phyloP scores from a whole-genome alignment of 2,113 vertebrate species.

The Electrona antarctica region DNA sequence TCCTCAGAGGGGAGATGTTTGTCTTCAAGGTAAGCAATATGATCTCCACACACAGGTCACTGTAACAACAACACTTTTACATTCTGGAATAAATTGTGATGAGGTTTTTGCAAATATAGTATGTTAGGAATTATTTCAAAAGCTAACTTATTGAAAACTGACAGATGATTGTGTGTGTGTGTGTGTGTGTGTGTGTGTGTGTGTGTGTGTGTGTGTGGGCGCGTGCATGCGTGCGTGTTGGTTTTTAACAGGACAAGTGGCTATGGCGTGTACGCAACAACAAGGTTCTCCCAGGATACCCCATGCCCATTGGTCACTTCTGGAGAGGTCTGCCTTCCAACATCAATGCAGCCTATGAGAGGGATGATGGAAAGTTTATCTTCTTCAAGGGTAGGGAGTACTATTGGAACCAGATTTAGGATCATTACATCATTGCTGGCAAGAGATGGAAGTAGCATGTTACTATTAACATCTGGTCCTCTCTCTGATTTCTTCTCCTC shows the following conservation, averaged over 20 bases:
- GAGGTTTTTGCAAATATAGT: too few species aligned
- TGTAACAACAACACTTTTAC: neutral
- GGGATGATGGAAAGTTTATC: conserved; percentile 89
- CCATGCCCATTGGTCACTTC: conserved; percentile 87
- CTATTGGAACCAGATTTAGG: neutral
- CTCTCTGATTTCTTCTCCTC: neutral
- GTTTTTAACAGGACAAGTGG: conserved; percentile 81
- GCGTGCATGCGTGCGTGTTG: neutral
- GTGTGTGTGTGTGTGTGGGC: too few species aligned
- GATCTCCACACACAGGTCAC: neutral
- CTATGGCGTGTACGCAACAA: conserved; percentile 90
- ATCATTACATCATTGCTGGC: neutral
- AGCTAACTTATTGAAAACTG: too few species aligned
- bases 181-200: too few species aligned
- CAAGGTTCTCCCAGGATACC: conserved; percentile 86
- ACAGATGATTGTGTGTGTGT: too few species aligned
- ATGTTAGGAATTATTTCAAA: too few species aligned
- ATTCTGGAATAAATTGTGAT: neutral
- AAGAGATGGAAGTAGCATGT: conserved; percentile 1
- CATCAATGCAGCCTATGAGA: conserved; percentile 89
- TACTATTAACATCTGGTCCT: neutral
- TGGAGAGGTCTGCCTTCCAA: conserved; percentile 88
- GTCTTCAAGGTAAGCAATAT: conserved; percentile 85
- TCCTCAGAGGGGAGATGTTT: conserved; percentile 91
- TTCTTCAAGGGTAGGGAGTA: conserved; percentile 88